Evolutionary conservation across 2,113 vertebrate genomes (phyloP), one percentile per base, ranked within the genome.

Genomic region (Carlito syrichta): DNA sequence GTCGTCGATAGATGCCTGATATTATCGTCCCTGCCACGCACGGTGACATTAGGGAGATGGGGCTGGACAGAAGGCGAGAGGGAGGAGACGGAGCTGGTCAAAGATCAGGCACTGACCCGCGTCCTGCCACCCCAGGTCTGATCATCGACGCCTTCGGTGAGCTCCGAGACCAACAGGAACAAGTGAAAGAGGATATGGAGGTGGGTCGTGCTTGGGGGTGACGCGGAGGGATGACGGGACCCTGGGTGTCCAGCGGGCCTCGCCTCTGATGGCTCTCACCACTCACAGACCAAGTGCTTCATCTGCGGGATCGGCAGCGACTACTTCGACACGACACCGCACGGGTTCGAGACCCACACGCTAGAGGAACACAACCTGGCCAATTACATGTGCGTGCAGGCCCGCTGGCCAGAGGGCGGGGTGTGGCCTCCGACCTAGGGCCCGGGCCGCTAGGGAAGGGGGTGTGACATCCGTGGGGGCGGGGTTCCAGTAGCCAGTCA

Each of bases 171-270:
- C 99, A 99, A 89, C 99, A 99, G 97, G 99, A 99, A 97, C 99
- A 99, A 98, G 99, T 99, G 98, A 99, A 99, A 98, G 99, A 99
- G 97, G 99, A 99, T 97, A 99, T 99, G 99, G 99, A 99, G 99
- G 99, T 99, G 96, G 86, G 98, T 94, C 14, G 8, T 3, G 48
- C 20, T 17, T 45, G 27, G 32, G 48, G 62, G 13, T 0, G 0
- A 56, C 23, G 40, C 32, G 5, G 22, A 73, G 78, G 82, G 77
- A 71, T 68, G 68, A 11, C 12, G 20, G 58, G 32, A 9, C 35
- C 25, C 20, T 12, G 13, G 20, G n/a, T 43, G 4, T 71, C 9
- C 12, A 66, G 14, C 0, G 25, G 52, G 63, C 69, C 76, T 38
- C 3, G 0, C 87, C 45, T 85, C 68, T 81, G 45, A 73, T 50